These are phyloP conservation scores for Neosilurus mollespiculum DNA, from an alignment of 2,797 vertebrate genomes.

Conservation along the genomic window DNA sequence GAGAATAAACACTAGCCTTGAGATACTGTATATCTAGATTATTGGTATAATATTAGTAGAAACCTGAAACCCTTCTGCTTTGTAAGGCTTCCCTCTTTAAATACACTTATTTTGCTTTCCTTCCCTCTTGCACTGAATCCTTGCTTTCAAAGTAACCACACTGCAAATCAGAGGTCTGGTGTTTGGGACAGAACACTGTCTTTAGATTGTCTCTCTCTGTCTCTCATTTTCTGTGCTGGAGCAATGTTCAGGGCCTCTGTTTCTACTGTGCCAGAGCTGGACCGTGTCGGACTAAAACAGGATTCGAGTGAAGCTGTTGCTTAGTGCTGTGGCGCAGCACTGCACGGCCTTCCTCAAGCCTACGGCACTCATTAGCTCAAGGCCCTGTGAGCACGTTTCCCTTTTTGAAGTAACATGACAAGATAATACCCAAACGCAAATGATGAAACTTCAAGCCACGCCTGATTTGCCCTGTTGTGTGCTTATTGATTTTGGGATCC, in stretches of 20 bases:
- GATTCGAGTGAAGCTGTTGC: slow-evolving; percentile 56
- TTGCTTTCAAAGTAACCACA: slow-evolving; percentile 72
- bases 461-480: slow-evolving; percentile 44
- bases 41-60: slow-evolving; percentile 11
- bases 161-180: slow-evolving; percentile 70
- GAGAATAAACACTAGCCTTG: slow-evolving; percentile 21
- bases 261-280: slow-evolving; percentile 64
- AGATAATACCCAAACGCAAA: slow-evolving; percentile 61
- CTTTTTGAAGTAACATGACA: slow-evolving; percentile 69
- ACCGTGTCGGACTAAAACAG: slow-evolving; percentile 63
- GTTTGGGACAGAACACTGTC: slow-evolving; percentile 47
- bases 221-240: slow-evolving; percentile 50
- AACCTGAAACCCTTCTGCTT: slow-evolving; percentile 47
- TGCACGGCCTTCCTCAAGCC: slow-evolving; percentile 25
- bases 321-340: slow-evolving; percentile 25
- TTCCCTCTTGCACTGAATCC: slow-evolving; percentile 55
- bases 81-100: slow-evolving; percentile 49
- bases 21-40: slow-evolving; percentile 20
- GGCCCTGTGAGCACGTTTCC: slow-evolving; percentile 66
- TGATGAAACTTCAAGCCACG: slow-evolving; percentile 57
- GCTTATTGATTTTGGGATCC: slow-evolving; percentile 43
- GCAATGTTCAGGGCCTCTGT: slow-evolving; percentile 57
- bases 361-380: slow-evolving; percentile 68
- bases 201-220: slow-evolving; percentile 49
- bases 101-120: slow-evolving; percentile 35